Conservation (phyloP, 2,888 invertebrate genomes). For the Melipona bicolor region DNA sequence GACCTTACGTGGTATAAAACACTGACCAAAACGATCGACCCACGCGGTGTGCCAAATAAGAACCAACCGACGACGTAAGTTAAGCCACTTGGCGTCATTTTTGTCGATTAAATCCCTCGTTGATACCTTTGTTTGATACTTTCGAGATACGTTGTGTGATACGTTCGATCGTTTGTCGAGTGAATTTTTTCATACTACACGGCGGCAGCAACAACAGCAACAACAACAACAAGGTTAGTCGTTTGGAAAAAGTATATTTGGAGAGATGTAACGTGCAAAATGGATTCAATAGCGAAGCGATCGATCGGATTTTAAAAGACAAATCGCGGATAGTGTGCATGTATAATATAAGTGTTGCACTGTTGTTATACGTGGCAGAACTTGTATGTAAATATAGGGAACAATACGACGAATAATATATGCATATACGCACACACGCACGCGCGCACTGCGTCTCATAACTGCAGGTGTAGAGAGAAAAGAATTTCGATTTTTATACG, state of each 20-base stretch:
- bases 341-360: neutral
- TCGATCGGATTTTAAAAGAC: conserved; percentile 14
- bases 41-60: conserved; percentile 11
- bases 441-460: neutral
- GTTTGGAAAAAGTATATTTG: neutral
- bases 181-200: neutral
- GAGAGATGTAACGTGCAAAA: neutral
- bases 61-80: conserved; percentile 12
- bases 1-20: conserved; percentile 82
- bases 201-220: neutral
- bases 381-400: conserved; percentile 50
- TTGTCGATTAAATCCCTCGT: neutral
- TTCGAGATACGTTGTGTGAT: neutral
- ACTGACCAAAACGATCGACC: conserved; percentile 16
- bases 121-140: neutral
- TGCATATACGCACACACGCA: neutral
- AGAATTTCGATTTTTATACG: neutral
- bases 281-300: neutral
- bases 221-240: neutral
- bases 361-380: conserved; percentile 12
- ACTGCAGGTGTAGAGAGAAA: neutral
- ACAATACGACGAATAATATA: conserved; percentile 12
- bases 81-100: neutral
- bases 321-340: neutral
- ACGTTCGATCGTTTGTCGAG: neutral